Evolutionary conservation across 1,140 invertebrate genomes (phyloP), one percentile per base, ranked within the genome.

Genomic region (Ganaspis sp.): DNA sequence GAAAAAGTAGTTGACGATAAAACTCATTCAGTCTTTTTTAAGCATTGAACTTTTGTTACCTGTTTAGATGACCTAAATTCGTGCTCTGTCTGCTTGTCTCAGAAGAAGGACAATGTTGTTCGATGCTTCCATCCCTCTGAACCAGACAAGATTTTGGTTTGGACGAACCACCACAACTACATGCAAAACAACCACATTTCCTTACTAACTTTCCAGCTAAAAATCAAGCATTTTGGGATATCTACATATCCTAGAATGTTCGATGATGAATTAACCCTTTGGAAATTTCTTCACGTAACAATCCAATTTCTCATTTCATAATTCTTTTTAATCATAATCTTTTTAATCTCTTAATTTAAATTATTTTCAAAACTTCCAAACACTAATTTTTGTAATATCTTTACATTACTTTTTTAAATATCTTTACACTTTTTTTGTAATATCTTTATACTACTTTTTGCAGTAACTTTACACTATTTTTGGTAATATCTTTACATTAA

Each of bases 121-220:
- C 91, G 87, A 87, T 88, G 85, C 92, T 92, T 85, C 92, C 93
- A 87, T 91, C 90, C 86, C 93, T 92, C 87, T 95, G 94, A 78
- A 95, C 95, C 88, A 96, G 92, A 92, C 95, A 95, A 84, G 95
- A 93, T 92, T 96, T 96, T 84, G 94, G 94, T 90, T 95, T 95
- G 73, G 94, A 92, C 81, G 92, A 92, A 84, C 92, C 93, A 89
- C 92, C 93, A 92, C 92, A 94, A 92, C 94, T 94, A 92, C 87
- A 89, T 90, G 89, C 89, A 92, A 92, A 92, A 91, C 89, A 92
- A 91, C 87, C 85, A 91, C 85, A 86, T 89, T 88, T 89, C 84
- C 90, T 89, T 87, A 89, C 87, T 88, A 88, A 87, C 80, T 78
- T 72, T 45, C 40, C 40, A 72, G 71, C 40, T 72, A 71, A 70